Evolutionary conservation across 2,797 vertebrate genomes (phyloP), one percentile per base, ranked within the genome.

Genomic region (Rhabdophis nuchalis): DNA sequence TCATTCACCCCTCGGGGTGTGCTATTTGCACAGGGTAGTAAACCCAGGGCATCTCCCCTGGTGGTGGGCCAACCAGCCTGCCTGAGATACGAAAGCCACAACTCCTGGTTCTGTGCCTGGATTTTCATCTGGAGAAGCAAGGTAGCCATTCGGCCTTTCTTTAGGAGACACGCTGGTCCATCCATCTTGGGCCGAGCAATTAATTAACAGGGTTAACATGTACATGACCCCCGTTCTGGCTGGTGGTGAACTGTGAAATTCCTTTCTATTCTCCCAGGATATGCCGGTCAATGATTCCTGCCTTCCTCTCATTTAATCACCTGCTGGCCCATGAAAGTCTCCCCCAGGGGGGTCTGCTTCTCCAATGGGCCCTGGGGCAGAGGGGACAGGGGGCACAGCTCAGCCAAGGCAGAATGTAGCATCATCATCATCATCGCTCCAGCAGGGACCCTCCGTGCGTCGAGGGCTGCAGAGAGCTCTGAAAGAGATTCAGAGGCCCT

Each of bases 121-220:
- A 4, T 53, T 89, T 32, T 57, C 14, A 20, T 56, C 72, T 16
- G 10, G 20, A 25, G 56, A 9, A 5, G 27, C 20, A 9, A 29
- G 18, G 14, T 32, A 8, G 11, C 20, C 29, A 12, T 16, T 85
- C 16, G 8, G 23, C 41, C 50, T 5, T 50, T 4, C 58, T 27
- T 27, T 16, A 1, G 9, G 3, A 14, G 16, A 54, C 9, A 2
- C 9, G 25, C 72, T 13, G 57, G 5, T 32, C 8, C 82, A 36
- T 2, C 1, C 29, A 6, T 46, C 25, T 68, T 86, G 20, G 18
- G 18, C 41, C 1, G 41, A 90, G 64, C 85, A 82, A 92, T 87
- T 87, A 87, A 92, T 92, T 92, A 90, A 90, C 85, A 92, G 89
- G 72, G 92, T 90, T 27, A 92, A 92, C 90, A 85, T n/a, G 54